A percentile compares a stretch with the other conserved stretches of the same genome.
Evolutionary conservation across 2,797 vertebrate species (phyloP).

Genomic region (Hyperoplus lanceolatus): DNA sequence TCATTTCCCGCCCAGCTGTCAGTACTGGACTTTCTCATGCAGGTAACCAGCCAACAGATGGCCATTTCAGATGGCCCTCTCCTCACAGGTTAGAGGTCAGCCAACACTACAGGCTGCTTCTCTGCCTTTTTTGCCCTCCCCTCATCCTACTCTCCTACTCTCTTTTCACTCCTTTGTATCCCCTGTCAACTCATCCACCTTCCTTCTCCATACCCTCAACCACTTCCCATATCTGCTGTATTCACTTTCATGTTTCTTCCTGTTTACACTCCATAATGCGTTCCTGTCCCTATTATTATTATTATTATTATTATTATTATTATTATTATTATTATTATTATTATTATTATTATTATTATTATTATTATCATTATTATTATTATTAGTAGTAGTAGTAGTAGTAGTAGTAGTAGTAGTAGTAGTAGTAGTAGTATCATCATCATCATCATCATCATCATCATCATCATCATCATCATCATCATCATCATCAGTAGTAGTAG

Average conservation of each 20-base stretch:
- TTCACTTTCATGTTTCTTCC: not conserved
- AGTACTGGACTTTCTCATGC: constrained; percentile 20
- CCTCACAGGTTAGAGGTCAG: constrained; percentile 60
- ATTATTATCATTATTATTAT: too few species aligned
- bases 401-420: too few species aligned
- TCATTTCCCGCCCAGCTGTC: constrained; percentile 17
- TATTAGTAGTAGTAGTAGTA: too few species aligned
- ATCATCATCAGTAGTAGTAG: too few species aligned
- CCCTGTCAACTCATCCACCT: constrained; percentile 28
- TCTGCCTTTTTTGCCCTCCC: constrained; percentile 13
- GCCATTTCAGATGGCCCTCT: constrained; percentile 25
- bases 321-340: too few species aligned
- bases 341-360: too few species aligned
- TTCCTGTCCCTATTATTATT: not conserved
- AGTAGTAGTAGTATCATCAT: too few species aligned
- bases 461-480: too few species aligned
- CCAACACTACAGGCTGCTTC: constrained; percentile 39
- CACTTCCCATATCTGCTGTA: not conserved
- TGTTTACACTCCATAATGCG: not conserved
- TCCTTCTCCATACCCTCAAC: not conserved
- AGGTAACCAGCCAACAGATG: constrained; percentile 61
- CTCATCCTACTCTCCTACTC: not conserved
- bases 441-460: too few species aligned
- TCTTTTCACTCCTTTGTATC: constrained; percentile 36
- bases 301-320: too few species aligned